These are phyloP conservation scores for human DNA, from an alignment of 2,113 vertebrate species.

Conservation along the genomic window DNA sequence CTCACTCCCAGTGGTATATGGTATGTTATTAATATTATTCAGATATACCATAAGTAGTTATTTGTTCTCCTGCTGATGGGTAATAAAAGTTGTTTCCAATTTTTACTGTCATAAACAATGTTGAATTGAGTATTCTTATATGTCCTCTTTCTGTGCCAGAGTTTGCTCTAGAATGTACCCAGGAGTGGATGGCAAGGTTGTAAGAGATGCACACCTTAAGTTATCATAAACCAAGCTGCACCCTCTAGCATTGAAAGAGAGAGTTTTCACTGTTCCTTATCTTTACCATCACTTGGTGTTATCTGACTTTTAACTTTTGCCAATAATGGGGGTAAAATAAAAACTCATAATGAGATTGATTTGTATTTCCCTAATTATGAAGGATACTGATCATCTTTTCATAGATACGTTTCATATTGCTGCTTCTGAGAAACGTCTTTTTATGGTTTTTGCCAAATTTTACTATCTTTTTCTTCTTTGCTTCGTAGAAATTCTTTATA, in stretches of 20 bases:
- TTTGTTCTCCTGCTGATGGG: background rate
- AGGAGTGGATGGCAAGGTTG: rapidly evolving
- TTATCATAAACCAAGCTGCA: background rate
- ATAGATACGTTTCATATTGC: too few relatives aligned
- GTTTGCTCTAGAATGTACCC: background rate
- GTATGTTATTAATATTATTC: background rate
- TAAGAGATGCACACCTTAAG: background rate
- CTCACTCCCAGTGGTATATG: background rate
- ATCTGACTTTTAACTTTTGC: background rate
- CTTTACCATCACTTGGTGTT: background rate
- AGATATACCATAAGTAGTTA: background rate
- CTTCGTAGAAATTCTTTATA: background rate
- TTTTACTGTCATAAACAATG: background rate
- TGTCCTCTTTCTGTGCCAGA: background rate
- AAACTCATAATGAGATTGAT: background rate
- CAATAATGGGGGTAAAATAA: background rate
- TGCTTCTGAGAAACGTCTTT: background rate
- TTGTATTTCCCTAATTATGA: background rate
- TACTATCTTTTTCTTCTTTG: background rate
- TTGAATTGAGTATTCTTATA: background rate
- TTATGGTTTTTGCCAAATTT: background rate
- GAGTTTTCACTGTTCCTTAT: too few relatives aligned
- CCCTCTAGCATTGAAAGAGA: background rate
- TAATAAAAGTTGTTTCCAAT: background rate
- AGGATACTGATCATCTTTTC: background rate